phyloP scores from a whole-genome alignment of 2,113 vertebrate genomes.

The Gymnogyps californianus region DNA sequence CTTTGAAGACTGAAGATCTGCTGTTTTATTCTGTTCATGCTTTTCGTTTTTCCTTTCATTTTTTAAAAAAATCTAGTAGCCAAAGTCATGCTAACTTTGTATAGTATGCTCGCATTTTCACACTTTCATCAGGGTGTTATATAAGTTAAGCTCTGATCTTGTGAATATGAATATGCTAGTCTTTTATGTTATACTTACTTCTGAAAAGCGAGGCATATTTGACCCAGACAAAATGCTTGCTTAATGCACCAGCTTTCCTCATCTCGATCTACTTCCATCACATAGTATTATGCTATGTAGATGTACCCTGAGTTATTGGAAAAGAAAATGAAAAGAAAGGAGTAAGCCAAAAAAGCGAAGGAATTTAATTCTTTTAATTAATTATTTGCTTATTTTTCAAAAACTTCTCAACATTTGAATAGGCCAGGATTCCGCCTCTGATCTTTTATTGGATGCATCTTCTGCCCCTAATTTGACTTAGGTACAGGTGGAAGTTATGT shows the following conservation, averaged over 20 bases:
- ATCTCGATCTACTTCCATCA: background rate
- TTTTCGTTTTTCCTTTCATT: background rate
- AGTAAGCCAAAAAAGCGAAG: background rate
- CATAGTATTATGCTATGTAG: background rate
- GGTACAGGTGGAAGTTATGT: background rate
- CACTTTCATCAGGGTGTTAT: background rate
- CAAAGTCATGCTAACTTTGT: background rate
- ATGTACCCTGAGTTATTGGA: background rate
- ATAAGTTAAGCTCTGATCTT: background rate
- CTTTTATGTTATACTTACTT: background rate
- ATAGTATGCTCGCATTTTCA: background rate
- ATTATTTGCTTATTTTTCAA: background rate
- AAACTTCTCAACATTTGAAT: background rate
- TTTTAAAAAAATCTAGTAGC: background rate
- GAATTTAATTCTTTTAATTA: background rate
- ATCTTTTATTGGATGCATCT: background rate
- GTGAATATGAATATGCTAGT: background rate
- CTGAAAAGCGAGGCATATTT: background rate
- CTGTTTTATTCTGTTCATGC: background rate
- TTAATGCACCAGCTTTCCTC: background rate
- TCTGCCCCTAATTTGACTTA: background rate
- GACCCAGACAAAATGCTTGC: background rate
- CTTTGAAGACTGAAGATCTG: background rate
- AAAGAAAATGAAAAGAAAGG: background rate
- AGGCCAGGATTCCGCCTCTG: background rate